Evolutionary conservation across 2,888 invertebrate species (phyloP).

Genomic region (Gastrophysa polygoni): DNA sequence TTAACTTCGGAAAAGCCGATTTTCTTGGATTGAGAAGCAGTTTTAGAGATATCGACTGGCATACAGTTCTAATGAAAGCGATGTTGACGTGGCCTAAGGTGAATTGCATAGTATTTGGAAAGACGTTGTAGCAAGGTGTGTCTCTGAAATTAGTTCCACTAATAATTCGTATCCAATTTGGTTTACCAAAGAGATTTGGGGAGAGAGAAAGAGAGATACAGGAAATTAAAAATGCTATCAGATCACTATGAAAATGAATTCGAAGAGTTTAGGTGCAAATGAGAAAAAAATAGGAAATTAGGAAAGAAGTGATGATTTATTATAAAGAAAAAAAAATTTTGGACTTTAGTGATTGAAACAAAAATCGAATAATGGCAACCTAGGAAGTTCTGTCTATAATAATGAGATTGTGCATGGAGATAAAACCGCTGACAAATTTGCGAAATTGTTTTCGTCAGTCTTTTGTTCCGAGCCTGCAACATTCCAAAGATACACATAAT

Average conservation of each 20-base stretch:
- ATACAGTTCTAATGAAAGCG: constrained; percentile 2
- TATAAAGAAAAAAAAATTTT: neutral
- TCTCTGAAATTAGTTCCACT: neutral
- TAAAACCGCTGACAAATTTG: neutral
- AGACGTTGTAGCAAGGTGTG: neutral
- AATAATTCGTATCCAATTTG: no score
- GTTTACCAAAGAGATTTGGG: no score
- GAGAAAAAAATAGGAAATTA: neutral
- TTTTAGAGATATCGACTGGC: neutral
- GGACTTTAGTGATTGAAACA: neutral
- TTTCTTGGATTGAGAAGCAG: neutral
- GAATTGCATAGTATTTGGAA: neutral
- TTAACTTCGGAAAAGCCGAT: neutral
- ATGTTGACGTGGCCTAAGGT: neutral
- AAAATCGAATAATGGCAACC: neutral
- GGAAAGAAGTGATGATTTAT: neutral
- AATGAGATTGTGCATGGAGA: neutral
- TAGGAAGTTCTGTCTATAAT: neutral
- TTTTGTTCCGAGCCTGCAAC: neutral
- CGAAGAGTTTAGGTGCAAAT: neutral
- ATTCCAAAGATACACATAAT: neutral
- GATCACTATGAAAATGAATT: neutral
- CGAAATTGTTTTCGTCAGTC: neutral
- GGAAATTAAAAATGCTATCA: neutral
- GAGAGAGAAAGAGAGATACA: no score